These are phyloP conservation scores for Aphelinus certus DNA, from an alignment of 1,140 invertebrate genomes.

Conservation along the genomic window DNA sequence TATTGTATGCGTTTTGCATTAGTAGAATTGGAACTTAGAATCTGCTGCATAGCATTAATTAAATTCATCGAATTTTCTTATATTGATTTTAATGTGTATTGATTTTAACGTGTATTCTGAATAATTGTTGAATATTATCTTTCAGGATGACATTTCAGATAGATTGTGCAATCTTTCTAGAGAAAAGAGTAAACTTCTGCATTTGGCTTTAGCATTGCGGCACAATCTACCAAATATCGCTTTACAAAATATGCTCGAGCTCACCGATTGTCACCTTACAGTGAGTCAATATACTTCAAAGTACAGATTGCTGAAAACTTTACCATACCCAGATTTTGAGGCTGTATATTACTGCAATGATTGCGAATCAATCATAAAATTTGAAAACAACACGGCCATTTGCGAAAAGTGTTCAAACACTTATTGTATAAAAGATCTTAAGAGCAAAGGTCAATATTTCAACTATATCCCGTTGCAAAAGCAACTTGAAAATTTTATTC, in stretches of 20 bases:
- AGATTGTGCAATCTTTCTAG: no score
- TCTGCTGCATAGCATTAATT: no score
- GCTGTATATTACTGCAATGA: neutral
- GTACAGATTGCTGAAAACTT: neutral
- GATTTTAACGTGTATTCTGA: no score
- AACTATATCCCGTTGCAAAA: neutral
- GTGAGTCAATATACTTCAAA: neutral
- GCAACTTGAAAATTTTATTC: neutral
- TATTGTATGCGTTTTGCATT: no score
- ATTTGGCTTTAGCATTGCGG: neutral
- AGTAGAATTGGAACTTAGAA: no score
- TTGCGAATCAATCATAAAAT: neutral
- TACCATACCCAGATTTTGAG: neutral
- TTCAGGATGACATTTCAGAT: no score
- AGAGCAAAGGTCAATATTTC: neutral
- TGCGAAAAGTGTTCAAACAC: neutral
- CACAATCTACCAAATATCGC: neutral
- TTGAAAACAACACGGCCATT: neutral
- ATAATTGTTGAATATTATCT: no score
- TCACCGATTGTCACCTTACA: neutral
- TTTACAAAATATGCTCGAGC: neutral
- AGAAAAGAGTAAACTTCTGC: no score
- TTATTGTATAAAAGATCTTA: neutral
- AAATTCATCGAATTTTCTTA: no score
- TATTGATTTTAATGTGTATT: no score